Conservation (phyloP, 2,797 vertebrate species). For the Halcyon smyrnensis region DNA sequence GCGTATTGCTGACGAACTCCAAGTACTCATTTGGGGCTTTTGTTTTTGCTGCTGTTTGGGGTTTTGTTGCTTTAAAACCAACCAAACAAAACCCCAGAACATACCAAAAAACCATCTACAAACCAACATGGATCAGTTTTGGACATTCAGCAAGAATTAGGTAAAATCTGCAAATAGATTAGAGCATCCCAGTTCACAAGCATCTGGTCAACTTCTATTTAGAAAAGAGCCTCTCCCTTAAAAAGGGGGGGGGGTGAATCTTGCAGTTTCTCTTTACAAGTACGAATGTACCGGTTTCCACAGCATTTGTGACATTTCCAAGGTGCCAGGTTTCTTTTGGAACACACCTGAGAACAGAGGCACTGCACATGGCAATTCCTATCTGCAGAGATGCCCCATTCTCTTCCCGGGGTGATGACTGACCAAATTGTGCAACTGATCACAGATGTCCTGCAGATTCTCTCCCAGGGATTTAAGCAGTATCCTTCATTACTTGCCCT, state of each 20-base stretch:
- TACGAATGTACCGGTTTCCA: not conserved
- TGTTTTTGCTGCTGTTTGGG: not conserved
- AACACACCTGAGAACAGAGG: not conserved
- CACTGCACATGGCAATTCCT: not conserved
- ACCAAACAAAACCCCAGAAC: not conserved
- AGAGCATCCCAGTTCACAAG: not conserved
- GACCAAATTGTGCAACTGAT: slow-evolving; percentile 68
- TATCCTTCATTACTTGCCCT: slow-evolving; percentile 79
- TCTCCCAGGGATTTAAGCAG: slow-evolving; percentile 44
- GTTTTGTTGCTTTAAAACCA: not conserved
- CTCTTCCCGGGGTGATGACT: slow-evolving; percentile 68
- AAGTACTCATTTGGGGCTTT: not conserved
- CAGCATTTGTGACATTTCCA: not conserved
- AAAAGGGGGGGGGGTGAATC: not conserved
- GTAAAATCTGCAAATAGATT: not conserved
- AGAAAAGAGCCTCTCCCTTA: not conserved
- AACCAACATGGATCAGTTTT: not conserved
- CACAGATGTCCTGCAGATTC: slow-evolving; percentile 85
- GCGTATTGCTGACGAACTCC: not conserved
- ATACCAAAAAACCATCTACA: too few relatives aligned
- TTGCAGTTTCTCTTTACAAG: not conserved
- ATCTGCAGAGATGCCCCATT: not conserved
- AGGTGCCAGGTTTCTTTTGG: not conserved
- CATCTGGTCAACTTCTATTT: not conserved
- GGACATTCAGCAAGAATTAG: not conserved